A percentile compares a stretch with the other conserved stretches of the same genome.
These are phyloP conservation scores for Silurus asotus DNA, from an alignment of 2,113 vertebrate species.

Conservation along the genomic window DNA sequence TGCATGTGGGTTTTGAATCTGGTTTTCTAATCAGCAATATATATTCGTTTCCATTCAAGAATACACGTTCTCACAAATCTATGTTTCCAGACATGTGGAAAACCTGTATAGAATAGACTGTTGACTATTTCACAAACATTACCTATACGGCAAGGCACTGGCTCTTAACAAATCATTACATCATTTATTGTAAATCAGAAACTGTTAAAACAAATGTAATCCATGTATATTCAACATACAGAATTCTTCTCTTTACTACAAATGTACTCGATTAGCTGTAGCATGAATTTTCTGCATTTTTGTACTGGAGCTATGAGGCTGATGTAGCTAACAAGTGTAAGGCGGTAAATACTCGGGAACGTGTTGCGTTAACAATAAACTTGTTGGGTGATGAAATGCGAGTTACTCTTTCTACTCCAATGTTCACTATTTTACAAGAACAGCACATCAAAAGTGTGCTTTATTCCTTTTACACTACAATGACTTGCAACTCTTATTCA, in stretches of 20 bases:
- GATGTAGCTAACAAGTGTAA: background rate
- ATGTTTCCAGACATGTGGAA: constrained; percentile 14
- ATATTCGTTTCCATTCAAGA: constrained; percentile 6
- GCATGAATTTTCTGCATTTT: background rate
- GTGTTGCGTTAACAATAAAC: constrained; percentile 7
- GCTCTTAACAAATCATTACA: constrained; percentile 46
- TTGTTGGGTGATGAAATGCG: background rate
- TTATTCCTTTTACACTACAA: background rate
- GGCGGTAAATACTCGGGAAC: background rate
- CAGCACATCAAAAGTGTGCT: background rate
- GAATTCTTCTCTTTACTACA: background rate
- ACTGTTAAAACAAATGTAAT: background rate
- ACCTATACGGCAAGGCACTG: constrained; percentile 56
- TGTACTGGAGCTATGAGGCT: background rate
- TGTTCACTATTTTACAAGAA: background rate
- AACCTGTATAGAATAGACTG: background rate
- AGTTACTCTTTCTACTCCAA: background rate
- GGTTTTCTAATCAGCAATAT: constrained; percentile 2
- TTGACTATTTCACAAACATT: constrained; percentile 28
- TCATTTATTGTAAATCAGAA: constrained; percentile 35
- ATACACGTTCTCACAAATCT: constrained; percentile 15
- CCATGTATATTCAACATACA: background rate
- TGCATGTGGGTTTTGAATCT: constrained; percentile 1
- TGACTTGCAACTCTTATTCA: background rate
- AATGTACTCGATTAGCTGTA: background rate